Conservation (phyloP, 1,140 invertebrate genomes). For the Asobara japonica region DNA sequence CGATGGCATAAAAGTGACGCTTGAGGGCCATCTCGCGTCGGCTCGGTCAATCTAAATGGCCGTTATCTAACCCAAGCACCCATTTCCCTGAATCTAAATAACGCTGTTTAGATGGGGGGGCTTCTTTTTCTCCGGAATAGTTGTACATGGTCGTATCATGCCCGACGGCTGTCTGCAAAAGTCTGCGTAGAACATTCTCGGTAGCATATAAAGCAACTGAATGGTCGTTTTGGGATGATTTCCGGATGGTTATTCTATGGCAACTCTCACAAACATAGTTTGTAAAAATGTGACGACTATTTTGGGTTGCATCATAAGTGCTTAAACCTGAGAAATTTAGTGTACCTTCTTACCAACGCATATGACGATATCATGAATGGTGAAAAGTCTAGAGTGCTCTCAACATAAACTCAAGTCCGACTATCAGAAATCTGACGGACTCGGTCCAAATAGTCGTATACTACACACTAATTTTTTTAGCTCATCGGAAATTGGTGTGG, state of each 20-base stretch:
- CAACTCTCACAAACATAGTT: neutral
- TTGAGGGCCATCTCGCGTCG: slow-evolving; percentile 61
- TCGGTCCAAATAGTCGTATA: too few species aligned
- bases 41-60: slow-evolving; percentile 65
- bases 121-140: neutral
- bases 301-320: neutral
- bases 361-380: too few species aligned
- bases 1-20: slow-evolving; percentile 55
- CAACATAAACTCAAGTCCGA: too few species aligned
- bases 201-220: neutral
- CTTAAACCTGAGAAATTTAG: neutral
- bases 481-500: too few species aligned
- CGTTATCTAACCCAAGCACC: slow-evolving; percentile 53
- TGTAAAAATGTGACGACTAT: neutral
- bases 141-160: neutral
- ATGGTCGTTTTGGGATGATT: neutral
- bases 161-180: neutral
- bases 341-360: too few species aligned
- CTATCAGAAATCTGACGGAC: too few species aligned
- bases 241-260: neutral
- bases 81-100: slow-evolving; percentile 37
- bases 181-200: neutral
- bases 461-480: too few species aligned
- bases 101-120: slow-evolving; percentile 29
- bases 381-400: too few species aligned